Evolutionary conservation across 1,140 invertebrate species (phyloP), one percentile per base, ranked within the genome.

Genomic region (Temnothorax longispinosus): DNA sequence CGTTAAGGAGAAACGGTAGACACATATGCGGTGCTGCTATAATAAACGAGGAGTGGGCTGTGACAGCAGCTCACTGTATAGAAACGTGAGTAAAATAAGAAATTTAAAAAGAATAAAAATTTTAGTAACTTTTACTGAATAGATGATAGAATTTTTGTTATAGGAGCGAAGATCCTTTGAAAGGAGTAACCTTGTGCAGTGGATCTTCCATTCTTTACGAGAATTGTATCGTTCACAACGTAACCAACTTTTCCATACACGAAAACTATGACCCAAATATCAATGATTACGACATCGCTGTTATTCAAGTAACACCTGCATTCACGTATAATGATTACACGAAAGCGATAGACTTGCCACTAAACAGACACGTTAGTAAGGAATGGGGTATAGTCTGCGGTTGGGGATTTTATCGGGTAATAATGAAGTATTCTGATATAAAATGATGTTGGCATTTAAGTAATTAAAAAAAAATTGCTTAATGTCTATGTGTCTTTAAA

Each of bases 281-380:
- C n/a, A 94, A 94, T 74, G 95, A 96, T 84, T 96, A 96, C 89
- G 96, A 97, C 87, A 94, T 96, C n/a, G 96, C 95, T 2, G 87
- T 96, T 4, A 89, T 97, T 7, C 85, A 93, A 82, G 93, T 96
- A 0, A 0, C 76, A 0, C 91, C 92, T 7, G 7, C 76, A 3
- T 93, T 93, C 52, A 21, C 15, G 0, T 91, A 76, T 41, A 77
- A 50, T 64, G n/a, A 84, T 21, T 32, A 27, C 35, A 89, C 90
- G 0, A 85, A 41, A 58, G 86, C 92, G 5, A 18, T 91, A 18
- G 56, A 8, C 2, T 41, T 93, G 7, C 88, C 92, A 1, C 62
- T 47, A 2, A 8, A 52, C 2, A 0, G 7, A 44, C 8, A 7
- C 0, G 18, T 77, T 11, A 7, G 75, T 47, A 74, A 54, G 1